phyloP scores from a whole-genome alignment of 2,113 vertebrate species.

The Promerops cafer region DNA sequence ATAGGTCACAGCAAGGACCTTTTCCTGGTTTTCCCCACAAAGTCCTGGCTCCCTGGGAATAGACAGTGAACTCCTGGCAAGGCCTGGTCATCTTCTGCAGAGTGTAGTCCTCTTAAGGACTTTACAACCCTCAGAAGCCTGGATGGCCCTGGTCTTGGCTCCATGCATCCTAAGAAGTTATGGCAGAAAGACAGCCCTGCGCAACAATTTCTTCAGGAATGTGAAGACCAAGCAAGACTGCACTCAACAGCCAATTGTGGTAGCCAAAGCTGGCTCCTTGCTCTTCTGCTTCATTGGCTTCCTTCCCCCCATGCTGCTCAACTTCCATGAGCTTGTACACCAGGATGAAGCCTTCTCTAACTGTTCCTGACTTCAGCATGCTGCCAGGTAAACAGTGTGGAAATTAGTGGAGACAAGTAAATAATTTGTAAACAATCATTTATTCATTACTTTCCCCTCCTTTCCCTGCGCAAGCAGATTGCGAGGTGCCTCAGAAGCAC shows the following conservation, averaged over 20 bases:
- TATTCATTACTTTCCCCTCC: slow-evolving; percentile 56
- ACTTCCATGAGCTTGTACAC: not conserved
- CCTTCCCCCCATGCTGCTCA: not conserved
- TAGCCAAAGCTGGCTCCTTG: not conserved
- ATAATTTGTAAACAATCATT: slow-evolving; percentile 62
- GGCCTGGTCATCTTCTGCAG: not conserved
- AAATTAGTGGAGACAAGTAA: slow-evolving; percentile 60
- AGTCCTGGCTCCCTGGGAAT: not conserved
- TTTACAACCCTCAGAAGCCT: not conserved
- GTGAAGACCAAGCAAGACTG: not conserved
- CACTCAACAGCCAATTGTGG: not conserved
- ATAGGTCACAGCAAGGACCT: not conserved
- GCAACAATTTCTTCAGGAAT: not conserved
- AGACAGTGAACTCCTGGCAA: not conserved
- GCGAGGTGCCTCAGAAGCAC: slow-evolving; percentile 21
- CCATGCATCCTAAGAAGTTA: not conserved
- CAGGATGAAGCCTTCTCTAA: not conserved
- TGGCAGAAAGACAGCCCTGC: not conserved
- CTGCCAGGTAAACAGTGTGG: slow-evolving; percentile 28
- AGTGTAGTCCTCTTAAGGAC: not conserved
- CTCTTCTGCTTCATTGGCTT: not conserved
- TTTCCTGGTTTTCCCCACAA: not conserved
- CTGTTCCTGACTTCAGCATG: slow-evolving; percentile 10
- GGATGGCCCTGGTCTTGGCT: not conserved
- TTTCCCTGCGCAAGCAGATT: slow-evolving; percentile 39